Evolutionary conservation across 2,888 invertebrate species (phyloP), one percentile per base, ranked within the genome.

Genomic region (Pristionchus japonicus): DNA sequence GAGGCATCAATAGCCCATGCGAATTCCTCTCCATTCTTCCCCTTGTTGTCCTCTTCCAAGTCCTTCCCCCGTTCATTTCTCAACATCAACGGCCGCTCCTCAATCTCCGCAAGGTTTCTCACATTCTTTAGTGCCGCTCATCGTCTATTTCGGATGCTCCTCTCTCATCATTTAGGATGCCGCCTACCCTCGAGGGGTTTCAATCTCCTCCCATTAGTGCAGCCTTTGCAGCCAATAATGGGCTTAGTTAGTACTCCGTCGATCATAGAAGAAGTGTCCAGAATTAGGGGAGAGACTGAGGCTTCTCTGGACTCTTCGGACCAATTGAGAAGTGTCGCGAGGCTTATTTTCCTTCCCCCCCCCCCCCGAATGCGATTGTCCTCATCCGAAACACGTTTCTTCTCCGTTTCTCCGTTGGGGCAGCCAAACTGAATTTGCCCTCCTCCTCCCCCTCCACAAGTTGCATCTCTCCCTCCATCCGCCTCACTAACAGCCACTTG

Each of bases 311-410:
- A 23, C n/a, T 23, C 74, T n/a, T 27, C 64, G n/a, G 27, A 31
- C 64, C 13, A 20, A 40, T 74, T 74, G n/a, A 37, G 40, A 17
- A 37, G 40, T 74, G 23, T 74, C 23, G 40, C 74, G 40, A 40
- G 74, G 20, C 74, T 40, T 37, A 74, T 67, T 67, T 67, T 67
- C n/a, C n/a, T n/a, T n/a, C n/a, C n/a, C n/a, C n/a, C n/a, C n/a
- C n/a, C n/a, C n/a, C n/a, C 67, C 13, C 34, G 67, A 74, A 74
- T 74, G 74, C 1, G 74, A 74, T 74, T 74, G 74, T 74, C 74
- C 74, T 40, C 43, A 74, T 40, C 70, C 37, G 34, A 70, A 37
- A 74, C 74, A 74, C 74, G 43, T 74, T 74, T 74, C 74, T 74
- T 40, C 74, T 40, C 64, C 27, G 23, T 64, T 31, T 40, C 40